Base-by-base conservation (phyloP, 2,113 vertebrate species). In the Labeo rohita region DNA sequence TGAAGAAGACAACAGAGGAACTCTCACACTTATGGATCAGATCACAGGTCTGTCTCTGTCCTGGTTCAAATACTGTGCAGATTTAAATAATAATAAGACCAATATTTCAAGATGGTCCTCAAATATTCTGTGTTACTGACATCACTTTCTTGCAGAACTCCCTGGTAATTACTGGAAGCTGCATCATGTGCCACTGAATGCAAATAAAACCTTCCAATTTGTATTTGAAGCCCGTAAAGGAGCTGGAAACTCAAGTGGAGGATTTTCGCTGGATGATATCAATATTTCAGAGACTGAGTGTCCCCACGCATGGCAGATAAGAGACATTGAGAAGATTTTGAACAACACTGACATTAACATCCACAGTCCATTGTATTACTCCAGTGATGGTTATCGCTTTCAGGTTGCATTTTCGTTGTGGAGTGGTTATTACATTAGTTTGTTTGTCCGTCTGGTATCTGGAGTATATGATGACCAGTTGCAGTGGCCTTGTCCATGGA, bases 251-350 rank as follows among this genome's bases (percentile, higher is more conserved):
- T 28, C 28, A 28, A 28, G 28, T 28, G 28, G 28, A 28, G 28
- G 28, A 28, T 28, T 28, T 28, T 28, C 28, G 28, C 28, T 28
- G 28, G 28, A 28, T 28, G 28, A 98, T 87, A 95, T 98, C 89
- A 98, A 96, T 88, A 93, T 97, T 49, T 97, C 96, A 0, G 96
- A 97, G 92, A 94, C 93, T 2, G 91, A 87, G 43, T 97, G 96
- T 90, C 96, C 96, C 56, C 92, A 96, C 0, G 4, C 93, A 47
- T 93, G 96, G 92, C 95, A 94, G 16, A 92, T 97, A 81, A 89
- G 90, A 80, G 92, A 97, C 88, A 95, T 15, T 21, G 54, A 21
- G 18, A 59, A 21, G 54, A 0, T 59, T 21, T 59, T 59, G 54
- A 59, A 21, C 0, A 59, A 59, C 54, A 59, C 54, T 56, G 18